A percentile compares a stretch with the other conserved stretches of the same genome.
These are phyloP conservation scores for Lophotriccus pileatus DNA, from an alignment of 2,797 vertebrate species.

Conservation along the genomic window DNA sequence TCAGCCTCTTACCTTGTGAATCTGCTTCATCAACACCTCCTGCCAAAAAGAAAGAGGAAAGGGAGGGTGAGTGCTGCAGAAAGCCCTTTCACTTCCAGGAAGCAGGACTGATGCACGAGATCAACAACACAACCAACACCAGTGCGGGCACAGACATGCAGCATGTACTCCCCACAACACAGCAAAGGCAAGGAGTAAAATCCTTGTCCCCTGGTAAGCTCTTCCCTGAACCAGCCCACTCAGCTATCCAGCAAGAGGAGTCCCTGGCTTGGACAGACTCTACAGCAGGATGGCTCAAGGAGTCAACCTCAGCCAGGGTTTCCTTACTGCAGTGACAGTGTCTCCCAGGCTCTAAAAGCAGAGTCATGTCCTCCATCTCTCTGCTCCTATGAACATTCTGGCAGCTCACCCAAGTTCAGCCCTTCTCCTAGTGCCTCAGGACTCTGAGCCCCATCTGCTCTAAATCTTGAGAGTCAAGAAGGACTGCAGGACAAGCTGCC, in stretches of 20 bases:
- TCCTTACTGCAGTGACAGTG: neutral
- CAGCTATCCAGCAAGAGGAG: neutral
- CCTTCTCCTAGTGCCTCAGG: neutral
- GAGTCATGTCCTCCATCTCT: neutral
- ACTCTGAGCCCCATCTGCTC: neutral
- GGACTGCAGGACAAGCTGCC: neutral
- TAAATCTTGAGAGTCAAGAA: slow-evolving; percentile 40
- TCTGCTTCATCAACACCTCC: slow-evolving; percentile 99
- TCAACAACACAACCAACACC: neutral
- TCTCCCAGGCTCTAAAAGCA: neutral
- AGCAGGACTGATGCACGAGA: neutral
- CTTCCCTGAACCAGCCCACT: neutral
- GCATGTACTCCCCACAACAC: neutral
- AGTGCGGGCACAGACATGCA: neutral
- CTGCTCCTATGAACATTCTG: neutral
- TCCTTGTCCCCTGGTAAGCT: neutral
- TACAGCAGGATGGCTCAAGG: neutral
- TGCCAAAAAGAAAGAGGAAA: slow-evolving; percentile 55
- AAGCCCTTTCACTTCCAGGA: neutral
- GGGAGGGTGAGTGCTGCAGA: neutral
- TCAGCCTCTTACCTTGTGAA: slow-evolving; percentile 90
- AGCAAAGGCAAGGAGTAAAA: neutral
- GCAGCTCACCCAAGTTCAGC: neutral
- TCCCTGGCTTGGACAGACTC: accelerated
- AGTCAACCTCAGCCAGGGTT: neutral